Percentiles rank a stretch among this genome's conserved stretches.
phyloP scores from a whole-genome alignment of 2,888 invertebrate genomes.

The Sinopyrophorus schimmeli region DNA sequence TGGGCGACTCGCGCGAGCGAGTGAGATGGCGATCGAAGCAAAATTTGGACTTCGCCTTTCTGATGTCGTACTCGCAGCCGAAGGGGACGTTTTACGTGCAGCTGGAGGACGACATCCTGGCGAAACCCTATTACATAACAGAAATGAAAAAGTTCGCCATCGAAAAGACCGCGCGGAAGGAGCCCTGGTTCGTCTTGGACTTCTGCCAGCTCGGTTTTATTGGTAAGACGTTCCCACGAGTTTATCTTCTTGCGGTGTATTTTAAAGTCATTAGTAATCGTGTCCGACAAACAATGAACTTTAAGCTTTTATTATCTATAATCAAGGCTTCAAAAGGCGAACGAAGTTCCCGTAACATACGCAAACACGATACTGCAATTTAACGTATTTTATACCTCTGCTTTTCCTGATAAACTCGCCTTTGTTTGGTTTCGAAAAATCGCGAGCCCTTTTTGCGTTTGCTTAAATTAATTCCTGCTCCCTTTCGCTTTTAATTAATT shows the following conservation, averaged over 20 bases:
- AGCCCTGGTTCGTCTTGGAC: constrained; percentile 89
- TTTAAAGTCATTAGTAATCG: constrained; percentile 3
- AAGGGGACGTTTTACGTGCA: constrained; percentile 89
- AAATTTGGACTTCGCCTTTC: constrained; percentile 89
- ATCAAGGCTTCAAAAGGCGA: not conserved
- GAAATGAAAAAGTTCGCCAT: constrained; percentile 84
- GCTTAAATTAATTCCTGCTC: too few relatives aligned
- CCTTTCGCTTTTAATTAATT: too few relatives aligned
- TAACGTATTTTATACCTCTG: too few relatives aligned
- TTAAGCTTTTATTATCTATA: not conserved
- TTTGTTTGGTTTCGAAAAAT: too few relatives aligned
- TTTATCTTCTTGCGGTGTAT: constrained; percentile 7
- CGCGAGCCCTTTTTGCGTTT: too few relatives aligned
- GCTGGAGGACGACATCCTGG: constrained; percentile 92
- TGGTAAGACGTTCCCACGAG: constrained; percentile 58
- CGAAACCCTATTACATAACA: constrained; percentile 80
- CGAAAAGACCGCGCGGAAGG: constrained; percentile 72
- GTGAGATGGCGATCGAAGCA: constrained; percentile 94
- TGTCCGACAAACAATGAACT: constrained; percentile 1
- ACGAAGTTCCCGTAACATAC: not conserved
- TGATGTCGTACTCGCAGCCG: constrained; percentile 91
- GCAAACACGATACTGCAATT: constrained; percentile 6
- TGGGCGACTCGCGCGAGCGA: constrained; percentile 84
- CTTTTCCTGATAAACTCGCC: too few relatives aligned
- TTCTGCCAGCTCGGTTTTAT: constrained; percentile 95